These are phyloP conservation scores for Drosophila watanabei DNA, from an alignment of 1,140 invertebrate genomes.

Conservation along the genomic window DNA sequence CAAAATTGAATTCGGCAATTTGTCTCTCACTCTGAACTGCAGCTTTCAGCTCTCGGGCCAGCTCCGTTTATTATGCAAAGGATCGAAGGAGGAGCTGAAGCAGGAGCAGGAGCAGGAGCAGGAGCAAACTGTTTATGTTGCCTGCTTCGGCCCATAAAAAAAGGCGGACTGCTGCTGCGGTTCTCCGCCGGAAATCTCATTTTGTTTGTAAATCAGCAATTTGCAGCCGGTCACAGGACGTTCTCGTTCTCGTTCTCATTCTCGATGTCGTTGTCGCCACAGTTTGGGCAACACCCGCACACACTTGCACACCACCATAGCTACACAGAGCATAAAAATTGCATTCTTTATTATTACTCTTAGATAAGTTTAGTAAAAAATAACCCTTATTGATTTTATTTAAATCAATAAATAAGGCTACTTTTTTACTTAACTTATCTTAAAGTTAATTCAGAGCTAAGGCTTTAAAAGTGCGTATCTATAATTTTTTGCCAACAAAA, in stretches of 20 bases:
- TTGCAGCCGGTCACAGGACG: slow-evolving; percentile 70
- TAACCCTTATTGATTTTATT: too few relatives aligned
- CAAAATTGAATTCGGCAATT: slow-evolving; percentile 81
- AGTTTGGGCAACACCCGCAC: slow-evolving; percentile 16
- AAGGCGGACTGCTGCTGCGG: slow-evolving; percentile 52
- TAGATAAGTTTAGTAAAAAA: too few relatives aligned
- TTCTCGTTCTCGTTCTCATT: slow-evolving; percentile 51
- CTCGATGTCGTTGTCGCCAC: slow-evolving; percentile 62
- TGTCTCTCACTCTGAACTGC: slow-evolving; percentile 69
- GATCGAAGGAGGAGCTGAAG: slow-evolving; percentile 4
- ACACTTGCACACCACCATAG: not conserved
- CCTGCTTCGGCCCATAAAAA: slow-evolving; percentile 58
- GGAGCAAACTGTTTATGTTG: slow-evolving; percentile 64
- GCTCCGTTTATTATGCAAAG: slow-evolving; percentile 73
- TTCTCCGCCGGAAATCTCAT: slow-evolving; percentile 71
- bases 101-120: not conserved
- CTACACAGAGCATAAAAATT: slow-evolving; percentile 14
- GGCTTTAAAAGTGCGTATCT: too few relatives aligned
- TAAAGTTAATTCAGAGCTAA: not conserved
- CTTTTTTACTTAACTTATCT: too few relatives aligned
- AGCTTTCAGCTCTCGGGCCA: slow-evolving; percentile 5
- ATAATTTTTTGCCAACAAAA: too few relatives aligned
- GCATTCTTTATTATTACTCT: not conserved
- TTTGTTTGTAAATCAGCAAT: slow-evolving; percentile 84
- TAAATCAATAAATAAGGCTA: not conserved